Base-by-base conservation (phyloP, 2,113 vertebrate genomes). In the Rhombomys opimus region DNA sequence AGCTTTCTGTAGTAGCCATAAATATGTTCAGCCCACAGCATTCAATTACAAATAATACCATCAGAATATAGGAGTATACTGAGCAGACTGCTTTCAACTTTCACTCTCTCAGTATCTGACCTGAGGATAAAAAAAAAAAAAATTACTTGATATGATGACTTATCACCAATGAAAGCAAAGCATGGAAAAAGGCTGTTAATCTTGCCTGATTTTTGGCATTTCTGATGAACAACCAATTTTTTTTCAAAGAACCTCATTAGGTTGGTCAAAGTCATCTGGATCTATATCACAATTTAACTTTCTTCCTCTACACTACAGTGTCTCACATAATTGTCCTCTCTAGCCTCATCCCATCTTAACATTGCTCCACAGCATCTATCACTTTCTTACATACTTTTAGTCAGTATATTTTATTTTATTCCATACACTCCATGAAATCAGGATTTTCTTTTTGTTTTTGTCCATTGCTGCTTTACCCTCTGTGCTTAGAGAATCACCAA, bases 361-460 rank as follows among this genome's bases (percentile, higher is more conserved):
- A 80, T 94, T 94, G 88, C 27, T 72, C 63, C 30, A 46, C 70
- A 80, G 75, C n/a, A 50, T 90, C 88, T 76, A 72, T 32, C 22
- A 78, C 27, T 89, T 65, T 59, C 23, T 81, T 46, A 41, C 25
- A 76, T 76, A 73, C 13, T 5, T 67, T 77, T 11, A 65, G 80
- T 50, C 15, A 77, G 78, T 1, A 90, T 12, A 85, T 90, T 89
- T 91, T 57, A 54, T 27, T 46, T 73, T 92, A 82, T 38, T 32
- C 2, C 32, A 89, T 89, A 85, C 50, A 75, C 3, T 50, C 35
- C 38, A 63, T 32, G 13, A 85, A 90, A n/a, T 1, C 14, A 70
- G 41, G 7, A 41, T 81, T 35, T 61, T 57, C n/a, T n/a, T 17
- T n/a, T 18, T 14, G 13, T 15, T 90, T 96, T 85, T 91, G 46